Conservation (phyloP, 1,140 invertebrate genomes). For the Tetragonula clypearis region DNA sequence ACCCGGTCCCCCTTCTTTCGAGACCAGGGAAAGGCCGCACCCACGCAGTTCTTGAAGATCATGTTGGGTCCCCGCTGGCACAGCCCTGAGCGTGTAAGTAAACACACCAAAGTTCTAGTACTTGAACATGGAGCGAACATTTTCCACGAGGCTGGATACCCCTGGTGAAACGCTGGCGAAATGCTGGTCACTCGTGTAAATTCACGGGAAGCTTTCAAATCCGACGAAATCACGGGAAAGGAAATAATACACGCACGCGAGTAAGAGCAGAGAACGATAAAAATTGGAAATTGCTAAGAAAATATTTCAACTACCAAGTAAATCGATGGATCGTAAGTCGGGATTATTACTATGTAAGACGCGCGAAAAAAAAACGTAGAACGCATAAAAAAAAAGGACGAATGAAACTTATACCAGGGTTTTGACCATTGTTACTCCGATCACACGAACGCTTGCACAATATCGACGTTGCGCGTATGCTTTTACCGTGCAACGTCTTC, state of each 20-base stretch:
- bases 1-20: conserved; percentile 68
- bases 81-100: conserved; percentile 64
- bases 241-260: background rate
- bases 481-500: conserved; percentile 11
- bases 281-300: background rate
- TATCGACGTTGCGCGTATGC: conserved; percentile 20
- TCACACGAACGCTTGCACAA: conserved; percentile 41
- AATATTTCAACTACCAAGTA: background rate
- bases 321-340: background rate
- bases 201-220: background rate
- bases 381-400: background rate
- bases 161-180: conserved; percentile 24
- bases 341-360: background rate
- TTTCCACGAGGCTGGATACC: conserved; percentile 58
- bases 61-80: conserved; percentile 63
- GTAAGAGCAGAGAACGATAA: background rate
- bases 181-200: conserved; percentile 19
- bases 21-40: conserved; percentile 71
- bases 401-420: background rate
- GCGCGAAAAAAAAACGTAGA: background rate
- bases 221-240: background rate
- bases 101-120: conserved; percentile 53
- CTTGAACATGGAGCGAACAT: conserved; percentile 46
- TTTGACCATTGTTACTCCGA: conserved; percentile 31
- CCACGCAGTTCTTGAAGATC: conserved; percentile 69